These are phyloP conservation scores for Macrosoma leucophasiata DNA, from an alignment of 2,888 invertebrate species.

Conservation along the genomic window DNA sequence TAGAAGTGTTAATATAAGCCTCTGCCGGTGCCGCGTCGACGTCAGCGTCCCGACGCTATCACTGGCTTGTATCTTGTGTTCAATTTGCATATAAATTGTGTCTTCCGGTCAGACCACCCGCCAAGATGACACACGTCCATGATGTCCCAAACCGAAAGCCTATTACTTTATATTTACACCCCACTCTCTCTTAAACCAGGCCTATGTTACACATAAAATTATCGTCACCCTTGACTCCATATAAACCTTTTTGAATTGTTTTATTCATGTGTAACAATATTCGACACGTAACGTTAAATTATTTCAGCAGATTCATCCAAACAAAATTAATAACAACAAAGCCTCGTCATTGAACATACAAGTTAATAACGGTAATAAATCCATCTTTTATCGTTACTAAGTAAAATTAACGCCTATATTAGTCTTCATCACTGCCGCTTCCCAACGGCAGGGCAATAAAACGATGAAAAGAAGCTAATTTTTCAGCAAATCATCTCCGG, in stretches of 20 bases:
- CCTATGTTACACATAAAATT: too few relatives aligned
- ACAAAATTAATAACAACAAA: too few relatives aligned
- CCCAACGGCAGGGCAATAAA: slow-evolving; percentile 62
- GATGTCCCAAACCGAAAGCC: slow-evolving; percentile 38
- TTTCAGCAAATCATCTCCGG: slow-evolving; percentile 74
- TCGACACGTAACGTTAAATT: too few relatives aligned
- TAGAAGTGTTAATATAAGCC: slow-evolving; percentile 58
- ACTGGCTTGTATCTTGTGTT: slow-evolving; percentile 64
- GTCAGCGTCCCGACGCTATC: slow-evolving; percentile 40
- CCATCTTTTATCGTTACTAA: slow-evolving; percentile 55
- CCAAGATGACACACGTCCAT: slow-evolving; percentile 65
- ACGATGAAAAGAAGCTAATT: slow-evolving; percentile 74
- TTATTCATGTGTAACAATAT: too few relatives aligned
- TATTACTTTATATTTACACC: slow-evolving; percentile 45
- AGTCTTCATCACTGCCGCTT: slow-evolving; percentile 67
- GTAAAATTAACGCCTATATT: slow-evolving; percentile 69
- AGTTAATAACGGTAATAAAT: slow-evolving; percentile 37
- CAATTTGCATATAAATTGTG: slow-evolving; percentile 76
- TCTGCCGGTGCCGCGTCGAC: slow-evolving; percentile 29
- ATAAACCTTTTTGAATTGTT: too few relatives aligned
- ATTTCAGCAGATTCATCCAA: too few relatives aligned
- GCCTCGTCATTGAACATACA: slow-evolving; percentile 11
- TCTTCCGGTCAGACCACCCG: slow-evolving; percentile 66
- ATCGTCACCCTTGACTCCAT: too few relatives aligned
- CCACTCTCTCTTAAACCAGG: too few relatives aligned